Base-by-base conservation (phyloP, 2,797 vertebrate species). In the Halcyon leucocephala region DNA sequence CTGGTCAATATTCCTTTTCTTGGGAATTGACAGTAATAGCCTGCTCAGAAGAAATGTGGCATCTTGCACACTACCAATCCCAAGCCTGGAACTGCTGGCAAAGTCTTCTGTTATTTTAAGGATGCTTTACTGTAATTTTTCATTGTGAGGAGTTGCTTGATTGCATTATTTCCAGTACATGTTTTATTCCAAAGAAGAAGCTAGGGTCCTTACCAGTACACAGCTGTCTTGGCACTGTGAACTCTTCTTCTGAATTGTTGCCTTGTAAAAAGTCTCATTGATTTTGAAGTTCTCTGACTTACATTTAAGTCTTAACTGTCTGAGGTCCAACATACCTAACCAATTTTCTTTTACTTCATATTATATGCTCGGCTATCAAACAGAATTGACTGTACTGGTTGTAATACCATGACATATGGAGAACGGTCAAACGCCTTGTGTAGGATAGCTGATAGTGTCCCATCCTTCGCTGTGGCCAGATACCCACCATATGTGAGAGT, bases 261-360 rank as follows among this genome's bases (percentile, higher is more conserved):
- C 90, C 93, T 93, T 96, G 96, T 96, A 96, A 97, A 97, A 97
- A 90, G 18, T 95, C 92, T 60, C 92, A 97, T 95, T 95, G 94
- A 95, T 97, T 95, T 94, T 97, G 93, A 95, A 95, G 88, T 95
- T 96, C 81, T 96, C 94, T 87, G 94, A 95, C 95, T 97, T 96
- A 86, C 74, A 97, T 95, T 89, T 96, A 95, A 95, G 94, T 87
- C 95, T 95, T 89, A 87, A 93, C 93, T 71, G 78, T 93, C 96
- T 97, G 91, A 95, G 78, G 64, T 74, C 83, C 92, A 55, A 81
- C 97, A 97, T 78, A 96, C 86, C 93, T 92, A 93, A 95, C 90
- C 94, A 95, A 94, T 96, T 97, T 96, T 97, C 94, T 96, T 96
- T 96, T 95, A 90, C 90, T 95, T 89, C 67, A 8, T 95, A 94